Percentiles rank a stretch among this genome's conserved stretches.
phyloP scores from a whole-genome alignment of 1,140 invertebrate genomes.

The Drosophila bocki region DNA sequence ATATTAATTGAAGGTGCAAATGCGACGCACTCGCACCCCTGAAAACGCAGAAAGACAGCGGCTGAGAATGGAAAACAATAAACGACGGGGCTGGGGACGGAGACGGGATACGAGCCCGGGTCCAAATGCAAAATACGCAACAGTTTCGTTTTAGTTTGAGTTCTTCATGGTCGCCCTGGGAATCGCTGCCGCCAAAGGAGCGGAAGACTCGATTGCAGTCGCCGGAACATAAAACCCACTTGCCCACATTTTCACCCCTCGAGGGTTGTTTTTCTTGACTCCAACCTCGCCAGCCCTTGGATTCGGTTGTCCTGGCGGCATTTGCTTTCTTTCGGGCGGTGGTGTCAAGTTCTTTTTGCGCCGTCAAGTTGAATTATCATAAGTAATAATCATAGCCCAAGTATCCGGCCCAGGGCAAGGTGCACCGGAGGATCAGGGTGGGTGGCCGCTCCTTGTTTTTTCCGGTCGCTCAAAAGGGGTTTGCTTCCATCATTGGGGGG shows the following conservation, averaged over 20 bases:
- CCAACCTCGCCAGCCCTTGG: slow-evolving; percentile 11
- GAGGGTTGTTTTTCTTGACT: slow-evolving; percentile 54
- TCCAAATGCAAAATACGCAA: slow-evolving; percentile 79
- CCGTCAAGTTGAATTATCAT: slow-evolving; percentile 78
- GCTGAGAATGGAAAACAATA: slow-evolving; percentile 56
- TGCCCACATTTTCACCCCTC: slow-evolving; percentile 45
- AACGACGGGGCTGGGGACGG: slow-evolving; percentile 23
- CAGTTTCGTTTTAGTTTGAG: slow-evolving; percentile 61
- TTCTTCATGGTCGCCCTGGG: slow-evolving; percentile 74
- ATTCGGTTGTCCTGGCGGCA: slow-evolving; percentile 52
- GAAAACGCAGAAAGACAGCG: slow-evolving; percentile 56
- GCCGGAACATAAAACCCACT: slow-evolving; percentile 58
- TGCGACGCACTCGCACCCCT: slow-evolving; percentile 75
- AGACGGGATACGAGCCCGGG: slow-evolving; percentile 23
- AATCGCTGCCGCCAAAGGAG: slow-evolving; percentile 28
- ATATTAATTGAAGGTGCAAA: slow-evolving; percentile 81
- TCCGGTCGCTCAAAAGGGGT: slow-evolving; percentile 11
- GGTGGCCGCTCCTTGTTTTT: slow-evolving; percentile 43
- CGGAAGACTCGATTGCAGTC: slow-evolving; percentile 71
- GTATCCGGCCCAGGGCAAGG: slow-evolving; percentile 44
- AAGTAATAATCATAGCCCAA: slow-evolving; percentile 80
- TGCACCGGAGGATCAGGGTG: slow-evolving; percentile 27
- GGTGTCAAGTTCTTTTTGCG: slow-evolving; percentile 79
- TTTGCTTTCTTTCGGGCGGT: slow-evolving; percentile 33
- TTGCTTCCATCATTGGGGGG: slow-evolving; percentile 62